A percentile compares a stretch with the other conserved stretches of the same genome.
These are phyloP conservation scores for Pachyrhynchus sulphureomaculatus DNA, from an alignment of 1,140 invertebrate species.

Conservation along the genomic window DNA sequence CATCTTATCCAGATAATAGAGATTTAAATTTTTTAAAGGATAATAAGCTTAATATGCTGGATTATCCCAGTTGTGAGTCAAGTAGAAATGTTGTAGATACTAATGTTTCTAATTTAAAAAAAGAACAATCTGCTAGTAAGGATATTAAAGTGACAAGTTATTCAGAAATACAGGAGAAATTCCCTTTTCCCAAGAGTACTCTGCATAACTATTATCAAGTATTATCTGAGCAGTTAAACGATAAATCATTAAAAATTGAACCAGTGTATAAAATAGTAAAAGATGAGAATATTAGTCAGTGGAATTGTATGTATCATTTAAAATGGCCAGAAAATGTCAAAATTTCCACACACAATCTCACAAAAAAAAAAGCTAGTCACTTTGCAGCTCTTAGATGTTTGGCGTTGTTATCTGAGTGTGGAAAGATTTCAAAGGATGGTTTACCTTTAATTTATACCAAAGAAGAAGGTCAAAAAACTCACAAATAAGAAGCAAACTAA, in stretches of 20 bases:
- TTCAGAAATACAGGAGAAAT: conserved; percentile 11
- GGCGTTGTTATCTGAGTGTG: conserved; percentile 37
- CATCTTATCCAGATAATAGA: too few species aligned
- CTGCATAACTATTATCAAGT: conserved; percentile 38
- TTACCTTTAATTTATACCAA: conserved; percentile 43
- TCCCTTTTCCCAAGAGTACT: conserved; percentile 37
- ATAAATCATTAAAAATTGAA: conserved; percentile 28
- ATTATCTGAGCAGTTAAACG: conserved; percentile 32
- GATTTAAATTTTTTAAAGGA: too few species aligned
- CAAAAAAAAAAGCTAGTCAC: conserved; percentile 45
- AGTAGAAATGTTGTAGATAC: too few species aligned
- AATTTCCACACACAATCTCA: conserved; percentile 33
- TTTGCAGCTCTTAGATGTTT: conserved; percentile 42
- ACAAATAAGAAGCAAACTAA: conserved; percentile 34
- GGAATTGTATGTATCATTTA: conserved; percentile 44
- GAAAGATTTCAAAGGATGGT: conserved; percentile 44
- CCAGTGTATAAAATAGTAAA: conserved; percentile 29
- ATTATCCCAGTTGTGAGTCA: too few species aligned
- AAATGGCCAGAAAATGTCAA: conserved; percentile 44
- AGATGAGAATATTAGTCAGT: conserved; percentile 7
- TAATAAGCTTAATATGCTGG: too few species aligned
- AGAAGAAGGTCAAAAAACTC: conserved; percentile 38
- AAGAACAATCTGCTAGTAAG: not conserved
- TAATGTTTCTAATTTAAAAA: too few species aligned
- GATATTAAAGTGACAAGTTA: not conserved